Evolutionary conservation across 2,888 invertebrate species (phyloP), one percentile per base, ranked within the genome.

Genomic region (Himalopsyche tibetana): DNA sequence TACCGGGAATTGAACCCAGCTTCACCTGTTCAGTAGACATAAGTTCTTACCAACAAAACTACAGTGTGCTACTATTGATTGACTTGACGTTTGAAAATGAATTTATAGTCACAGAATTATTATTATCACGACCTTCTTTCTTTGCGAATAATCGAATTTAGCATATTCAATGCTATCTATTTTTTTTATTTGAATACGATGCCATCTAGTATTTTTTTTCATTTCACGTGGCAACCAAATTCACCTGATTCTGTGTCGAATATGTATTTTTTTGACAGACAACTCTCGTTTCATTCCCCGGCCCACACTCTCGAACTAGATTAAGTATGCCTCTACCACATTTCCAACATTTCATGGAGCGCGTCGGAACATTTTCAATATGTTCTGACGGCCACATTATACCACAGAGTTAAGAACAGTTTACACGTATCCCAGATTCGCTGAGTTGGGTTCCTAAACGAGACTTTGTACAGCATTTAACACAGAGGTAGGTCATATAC

Each of bases 341-440:
- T 74, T 74, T 74, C 74, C 74, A 74, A 74, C 74, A 74, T 74
- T 74, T 74, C 74, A 74, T 36, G 51, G 51, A 74, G 74, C 74
- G 74, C 74, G 74, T 74, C 38, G 74, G 74, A 74, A 74, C 74
- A 74, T 74, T 74, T 74, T 74, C 74, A 74, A 74, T 74, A 74
- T 74, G 74, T 74, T 74, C 74, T 36, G 28, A 74, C 74, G 74
- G 74, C 74, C 74, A 74, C 74, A 74, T 74, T 74, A 38, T 38
- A 74, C 74, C 74, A 38, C 74, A 74, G 36, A 74, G 74, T 74
- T 74, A 74, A 74, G 74, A 74, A 74, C 74, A 74, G 74, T 74
- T 74, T 74, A 36, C 74, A 74, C 74, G 74, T 74, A 74, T 36
- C 28, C n/a, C 15, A 15, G 74, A 11, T 12, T 69, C 69, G 69